Percentiles rank a stretch among this genome's conserved stretches.
Evolutionary conservation across 2,888 invertebrate genomes (phyloP).

Genomic region (Notocelia uddmanniana): DNA sequence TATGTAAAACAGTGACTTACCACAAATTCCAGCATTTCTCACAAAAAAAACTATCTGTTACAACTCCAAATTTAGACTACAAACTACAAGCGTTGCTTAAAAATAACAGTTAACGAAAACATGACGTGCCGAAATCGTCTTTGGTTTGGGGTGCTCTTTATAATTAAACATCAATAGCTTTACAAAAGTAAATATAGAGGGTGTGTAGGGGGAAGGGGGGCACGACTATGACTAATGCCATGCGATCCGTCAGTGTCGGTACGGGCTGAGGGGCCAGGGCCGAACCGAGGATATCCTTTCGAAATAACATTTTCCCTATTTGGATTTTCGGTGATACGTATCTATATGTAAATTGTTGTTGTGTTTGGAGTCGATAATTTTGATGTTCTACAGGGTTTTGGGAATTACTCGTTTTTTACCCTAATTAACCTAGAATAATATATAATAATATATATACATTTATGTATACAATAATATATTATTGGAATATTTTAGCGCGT

Average conservation of each 20-base stretch:
- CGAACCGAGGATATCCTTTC: conserved; percentile 77
- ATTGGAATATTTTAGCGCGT: too few relatives aligned
- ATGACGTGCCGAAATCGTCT: conserved; percentile 75
- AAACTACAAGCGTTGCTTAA: conserved; percentile 67
- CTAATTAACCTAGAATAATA: too few relatives aligned
- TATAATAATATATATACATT: too few relatives aligned
- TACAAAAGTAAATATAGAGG: conserved; percentile 86
- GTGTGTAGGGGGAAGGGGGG: conserved; percentile 75
- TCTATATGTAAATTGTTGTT: conserved; percentile 79
- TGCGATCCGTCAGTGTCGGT: conserved; percentile 90
- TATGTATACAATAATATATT: too few relatives aligned
- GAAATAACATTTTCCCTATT: conserved; percentile 80
- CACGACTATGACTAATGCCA: conserved; percentile 89
- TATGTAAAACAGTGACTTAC: background rate
- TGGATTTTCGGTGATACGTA: conserved; percentile 68
- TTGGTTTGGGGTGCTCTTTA: conserved; percentile 79
- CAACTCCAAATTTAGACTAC: conserved; percentile 19
- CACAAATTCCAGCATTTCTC: background rate
- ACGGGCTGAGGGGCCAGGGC: conserved; percentile 79
- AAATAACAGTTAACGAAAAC: conserved; percentile 64
- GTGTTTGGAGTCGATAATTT: conserved; percentile 57
- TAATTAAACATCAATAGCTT: conserved; percentile 86
- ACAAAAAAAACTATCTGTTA: background rate
- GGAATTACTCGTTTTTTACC: conserved; percentile 1
- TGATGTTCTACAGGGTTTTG: conserved; percentile 30